Base-by-base conservation (phyloP, 2,113 vertebrate species). In the Myocastor coypus region DNA sequence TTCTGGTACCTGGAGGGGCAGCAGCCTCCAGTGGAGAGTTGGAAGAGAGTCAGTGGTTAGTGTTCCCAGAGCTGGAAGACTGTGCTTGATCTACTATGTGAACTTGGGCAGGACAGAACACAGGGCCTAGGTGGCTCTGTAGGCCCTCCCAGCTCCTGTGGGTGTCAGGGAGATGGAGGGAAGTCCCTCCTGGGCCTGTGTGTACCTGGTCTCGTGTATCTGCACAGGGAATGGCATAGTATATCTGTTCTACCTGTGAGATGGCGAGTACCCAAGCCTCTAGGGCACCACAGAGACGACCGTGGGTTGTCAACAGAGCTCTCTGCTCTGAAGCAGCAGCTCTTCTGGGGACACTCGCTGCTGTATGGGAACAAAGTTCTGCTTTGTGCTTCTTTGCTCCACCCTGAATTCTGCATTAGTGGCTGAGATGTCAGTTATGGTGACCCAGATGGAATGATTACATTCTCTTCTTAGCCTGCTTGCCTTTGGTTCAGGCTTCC, bases 281-380 rank as follows among this genome's bases (percentile, higher is more conserved):
- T 28, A 34, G 66, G 69, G 81, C 32, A 55, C 30, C 7, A 14
- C 37, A 40, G 68, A 5, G n/a, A n/a, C 0, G 50, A 20, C 73
- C 42, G 32, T 24, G 32, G 80, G 75, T 28, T 84, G 32, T 52
- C 86, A 55, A 2, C 2, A 34, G 59, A 22, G 64, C 14, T 55
- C 6, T 4, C 42, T 42, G 32, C 55, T 1, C 57, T 0, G 0
- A 57, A 66, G 55, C 20, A 0, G 26, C 71, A n/a, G 63, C n/a
- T 75, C 89, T 50, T 63, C 30, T 73, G 13, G 5, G 28, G 19
- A 63, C 1, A 22, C 3, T 4, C 28, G 13, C 46, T 77, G 52
- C 68, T 5, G 0, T 8, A 7, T 1, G 73, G 2, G 19, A 55
- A 37, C 3, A n/a, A 46, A n/a, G n/a, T 3, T 3, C 37, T 34